Evolutionary conservation across 2,113 vertebrate genomes (phyloP), one percentile per base, ranked within the genome.

Genomic region (Nothobranchius kuhntae): DNA sequence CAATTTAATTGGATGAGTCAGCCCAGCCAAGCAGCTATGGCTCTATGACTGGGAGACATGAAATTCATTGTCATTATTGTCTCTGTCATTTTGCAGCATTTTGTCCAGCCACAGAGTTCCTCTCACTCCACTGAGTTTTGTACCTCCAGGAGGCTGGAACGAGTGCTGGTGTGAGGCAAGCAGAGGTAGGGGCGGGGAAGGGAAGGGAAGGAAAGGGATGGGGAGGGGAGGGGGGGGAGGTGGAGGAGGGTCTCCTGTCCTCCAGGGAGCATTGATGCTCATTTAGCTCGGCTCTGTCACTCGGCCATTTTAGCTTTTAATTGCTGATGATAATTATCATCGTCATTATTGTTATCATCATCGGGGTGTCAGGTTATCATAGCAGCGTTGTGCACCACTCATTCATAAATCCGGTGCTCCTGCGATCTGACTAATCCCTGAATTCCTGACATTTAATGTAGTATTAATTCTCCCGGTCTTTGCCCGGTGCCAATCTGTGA

Each of bases 11-110:
- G 94, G 94, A 92, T 87, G 85, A 95, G 95, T 97, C 96, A 96
- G 96, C 95, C 93, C 95, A 97, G 94, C 94, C 95, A 94, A 96
- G 95, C 95, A 94, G 97, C 94, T 92, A 94, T 72, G 40, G 90
- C 94, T 93, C 91, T 72, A 93, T 98, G 96, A 95, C 96, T 98
- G 92, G 92, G 93, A 97, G 96, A 97, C 96, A 97, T 96, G 95
- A 96, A 98, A 98, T 97, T 98, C 95, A 96, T 96, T 96, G 96
- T 98, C 96, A 95, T 96, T 96, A 97, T 95, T 95, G 96, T 98
- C 95, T 91, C 95, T 96, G 95, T 98, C 96, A 97, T 96, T 96
- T 96, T 93, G 94, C 94, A 95, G 95, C 95, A 95, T 96, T 97
- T 95, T 96, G 94, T 96, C 94, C 94, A 81, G 91, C 94, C 91